phyloP scores from a whole-genome alignment of 2,797 vertebrate genomes.

The Eospalax fontanierii region DNA sequence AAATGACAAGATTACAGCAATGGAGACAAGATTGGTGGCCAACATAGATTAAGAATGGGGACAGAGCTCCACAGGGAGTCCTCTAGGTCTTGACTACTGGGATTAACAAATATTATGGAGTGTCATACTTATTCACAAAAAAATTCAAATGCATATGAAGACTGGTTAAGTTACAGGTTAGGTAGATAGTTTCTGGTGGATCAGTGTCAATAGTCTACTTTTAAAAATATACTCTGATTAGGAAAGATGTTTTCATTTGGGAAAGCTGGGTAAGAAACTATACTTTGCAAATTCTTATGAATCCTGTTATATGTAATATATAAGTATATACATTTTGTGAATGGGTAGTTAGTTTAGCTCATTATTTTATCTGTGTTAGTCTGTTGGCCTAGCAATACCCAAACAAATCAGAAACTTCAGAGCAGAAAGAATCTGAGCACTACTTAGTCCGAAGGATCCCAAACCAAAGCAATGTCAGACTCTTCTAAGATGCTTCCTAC shows the following conservation, averaged over 20 bases:
- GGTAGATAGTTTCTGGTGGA: background rate
- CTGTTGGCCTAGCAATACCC: background rate
- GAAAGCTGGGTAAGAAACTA: background rate
- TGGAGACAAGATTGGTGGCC: background rate
- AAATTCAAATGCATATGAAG: no score
- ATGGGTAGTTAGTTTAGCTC: background rate
- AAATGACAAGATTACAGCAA: background rate
- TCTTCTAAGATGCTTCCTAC: background rate
- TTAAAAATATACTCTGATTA: background rate
- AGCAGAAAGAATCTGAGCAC: background rate
- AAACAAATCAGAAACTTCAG: slow-evolving; percentile 10
- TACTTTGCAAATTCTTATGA: background rate
- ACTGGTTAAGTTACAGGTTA: background rate
- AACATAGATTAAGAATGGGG: background rate
- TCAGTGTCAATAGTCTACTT: background rate
- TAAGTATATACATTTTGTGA: background rate
- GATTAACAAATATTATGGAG: background rate
- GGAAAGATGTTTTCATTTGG: background rate
- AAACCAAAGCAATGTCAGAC: background rate
- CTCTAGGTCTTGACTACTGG: background rate
- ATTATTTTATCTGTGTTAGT: background rate
- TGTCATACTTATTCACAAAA: background rate
- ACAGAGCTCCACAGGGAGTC: background rate
- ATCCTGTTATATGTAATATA: background rate
- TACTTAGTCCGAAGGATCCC: background rate